These are phyloP conservation scores for Diarsia dahlii DNA, from an alignment of 2,888 invertebrate genomes.

Conservation along the genomic window DNA sequence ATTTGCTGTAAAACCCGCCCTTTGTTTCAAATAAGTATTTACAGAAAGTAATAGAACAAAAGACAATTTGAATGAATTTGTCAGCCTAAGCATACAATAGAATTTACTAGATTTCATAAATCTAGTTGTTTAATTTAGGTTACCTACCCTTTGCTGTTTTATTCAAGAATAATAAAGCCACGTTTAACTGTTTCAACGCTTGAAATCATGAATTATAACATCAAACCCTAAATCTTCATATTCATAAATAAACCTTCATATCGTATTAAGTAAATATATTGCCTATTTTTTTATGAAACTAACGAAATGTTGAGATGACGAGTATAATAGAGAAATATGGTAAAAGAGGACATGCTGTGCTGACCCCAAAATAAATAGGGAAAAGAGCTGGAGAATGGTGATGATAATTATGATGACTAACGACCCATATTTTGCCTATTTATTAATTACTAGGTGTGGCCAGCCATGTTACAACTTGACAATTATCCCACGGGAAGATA, in stretches of 20 bases:
- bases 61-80: slow-evolving; percentile 36
- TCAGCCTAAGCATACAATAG: slow-evolving; percentile 29
- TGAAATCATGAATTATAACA: slow-evolving; percentile 21
- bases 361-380: too few species aligned
- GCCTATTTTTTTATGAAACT: neutral
- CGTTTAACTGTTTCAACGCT: neutral
- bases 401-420: too few species aligned
- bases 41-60: slow-evolving; percentile 32
- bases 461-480: too few species aligned
- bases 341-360: too few species aligned
- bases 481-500: too few species aligned
- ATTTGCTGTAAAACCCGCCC: slow-evolving; percentile 24
- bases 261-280: neutral
- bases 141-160: slow-evolving; percentile 1
- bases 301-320: neutral
- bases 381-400: too few species aligned
- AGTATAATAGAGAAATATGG: too few species aligned
- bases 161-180: slow-evolving; percentile 28
- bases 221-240: slow-evolving; percentile 14
- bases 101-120: slow-evolving; percentile 26
- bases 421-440: too few species aligned
- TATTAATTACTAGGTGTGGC: too few species aligned
- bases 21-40: slow-evolving; percentile 38
- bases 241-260: neutral
- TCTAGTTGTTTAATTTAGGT: slow-evolving; percentile 26